phyloP scores from a whole-genome alignment of 2,797 vertebrate species.

The Aselliscus stoliczkanus region DNA sequence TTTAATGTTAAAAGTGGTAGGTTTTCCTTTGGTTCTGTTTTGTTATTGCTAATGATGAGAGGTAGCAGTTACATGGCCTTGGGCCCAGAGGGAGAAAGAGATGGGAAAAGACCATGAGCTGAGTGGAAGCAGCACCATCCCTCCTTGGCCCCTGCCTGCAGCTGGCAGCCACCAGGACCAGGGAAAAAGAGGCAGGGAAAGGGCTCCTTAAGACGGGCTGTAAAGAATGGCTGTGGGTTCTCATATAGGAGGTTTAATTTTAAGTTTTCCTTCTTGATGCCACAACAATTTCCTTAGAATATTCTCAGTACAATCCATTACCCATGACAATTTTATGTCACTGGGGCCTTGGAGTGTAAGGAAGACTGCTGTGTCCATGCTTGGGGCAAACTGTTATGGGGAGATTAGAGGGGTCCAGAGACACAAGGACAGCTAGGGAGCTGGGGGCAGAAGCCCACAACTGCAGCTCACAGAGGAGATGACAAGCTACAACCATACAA shows the following conservation, averaged over 20 bases:
- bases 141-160: rapidly evolving
- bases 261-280: background rate
- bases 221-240: background rate
- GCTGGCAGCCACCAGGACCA: too few relatives aligned
- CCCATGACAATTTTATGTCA: background rate
- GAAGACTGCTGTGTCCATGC: background rate
- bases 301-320: background rate
- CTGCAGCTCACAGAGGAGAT: background rate
- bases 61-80: background rate
- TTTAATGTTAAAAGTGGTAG: background rate
- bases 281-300: background rate
- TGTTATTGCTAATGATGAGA: background rate
- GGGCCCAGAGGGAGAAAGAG: background rate
- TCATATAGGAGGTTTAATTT: background rate
- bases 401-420: background rate
- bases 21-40: background rate
- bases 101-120: background rate
- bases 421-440: background rate
- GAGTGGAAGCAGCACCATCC: rapidly evolving
- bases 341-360: background rate
- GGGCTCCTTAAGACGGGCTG: rapidly evolving
- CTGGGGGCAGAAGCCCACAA: background rate
- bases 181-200: background rate
- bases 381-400: background rate
- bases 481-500: too few relatives aligned